Evolutionary conservation across 35 echinoderm and acorn worm species (phyloP).

Genomic region (Ophioderma brevispina): DNA sequence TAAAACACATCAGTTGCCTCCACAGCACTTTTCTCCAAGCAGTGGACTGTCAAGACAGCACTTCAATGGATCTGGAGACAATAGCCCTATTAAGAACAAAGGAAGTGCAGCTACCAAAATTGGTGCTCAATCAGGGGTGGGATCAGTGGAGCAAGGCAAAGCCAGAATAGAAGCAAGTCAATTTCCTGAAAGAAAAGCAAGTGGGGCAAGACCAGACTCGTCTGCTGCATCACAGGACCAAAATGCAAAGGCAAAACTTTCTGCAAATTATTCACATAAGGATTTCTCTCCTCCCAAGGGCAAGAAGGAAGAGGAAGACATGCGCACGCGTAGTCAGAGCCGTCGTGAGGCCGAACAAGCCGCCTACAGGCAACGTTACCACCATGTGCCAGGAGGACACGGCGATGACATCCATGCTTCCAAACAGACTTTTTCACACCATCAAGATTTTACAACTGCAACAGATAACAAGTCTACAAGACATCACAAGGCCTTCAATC

Average conservation of each 20-base stretch:
- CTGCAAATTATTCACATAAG: neutral
- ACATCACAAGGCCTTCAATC: neutral
- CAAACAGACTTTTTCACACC: neutral
- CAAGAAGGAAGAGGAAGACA: neutral
- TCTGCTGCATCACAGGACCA: neutral
- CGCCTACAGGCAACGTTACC: neutral
- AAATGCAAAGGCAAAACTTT: neutral
- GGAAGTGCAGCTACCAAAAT: neutral
- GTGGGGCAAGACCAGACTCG: constrained; percentile 7
- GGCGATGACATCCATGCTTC: neutral
- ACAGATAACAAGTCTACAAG: neutral
- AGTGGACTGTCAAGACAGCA: neutral
- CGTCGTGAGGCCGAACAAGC: neutral
- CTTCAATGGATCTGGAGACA: neutral
- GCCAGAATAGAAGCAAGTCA: too few species aligned
- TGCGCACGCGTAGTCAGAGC: neutral
- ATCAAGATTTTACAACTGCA: neutral
- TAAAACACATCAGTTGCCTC: neutral
- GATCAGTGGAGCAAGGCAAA: neutral
- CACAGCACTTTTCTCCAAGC: neutral
- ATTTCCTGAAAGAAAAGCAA: neutral
- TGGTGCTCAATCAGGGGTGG: neutral
- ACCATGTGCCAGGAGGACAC: neutral
- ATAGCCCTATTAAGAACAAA: neutral
- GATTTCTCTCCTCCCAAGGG: neutral